These are phyloP conservation scores for Leptothorax acervorum DNA, from an alignment of 2,888 invertebrate species.

Conservation along the genomic window DNA sequence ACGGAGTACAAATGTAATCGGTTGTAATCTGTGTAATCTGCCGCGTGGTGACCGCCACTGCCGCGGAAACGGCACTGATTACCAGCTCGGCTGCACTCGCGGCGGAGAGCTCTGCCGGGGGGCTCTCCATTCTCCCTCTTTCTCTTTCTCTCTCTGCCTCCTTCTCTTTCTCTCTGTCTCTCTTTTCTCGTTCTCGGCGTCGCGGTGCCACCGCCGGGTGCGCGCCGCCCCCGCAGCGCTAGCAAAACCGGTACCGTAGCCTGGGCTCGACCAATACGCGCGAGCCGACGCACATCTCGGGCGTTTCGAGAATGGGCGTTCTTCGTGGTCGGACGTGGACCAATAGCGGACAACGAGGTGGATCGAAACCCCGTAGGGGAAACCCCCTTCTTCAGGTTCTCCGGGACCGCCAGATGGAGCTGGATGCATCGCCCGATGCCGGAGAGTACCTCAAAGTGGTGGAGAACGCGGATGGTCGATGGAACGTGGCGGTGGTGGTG, in stretches of 20 bases:
- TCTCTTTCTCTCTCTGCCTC: constrained; percentile 9
- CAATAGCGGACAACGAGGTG: constrained; percentile 68
- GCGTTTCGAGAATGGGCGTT: constrained; percentile 78
- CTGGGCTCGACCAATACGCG: constrained; percentile 79
- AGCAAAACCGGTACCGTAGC: constrained; percentile 79
- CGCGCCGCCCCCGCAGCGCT: constrained; percentile 82
- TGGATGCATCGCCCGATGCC: constrained; percentile 22
- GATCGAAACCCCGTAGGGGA: constrained; percentile 26
- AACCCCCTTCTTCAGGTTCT: constrained; percentile 36
- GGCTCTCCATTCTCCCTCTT: constrained; percentile 27
- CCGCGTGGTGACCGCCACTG: constrained; percentile 83
- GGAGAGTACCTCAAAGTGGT: constrained; percentile 55
- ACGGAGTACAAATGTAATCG: constrained; percentile 53
- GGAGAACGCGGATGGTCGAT: constrained; percentile 64
- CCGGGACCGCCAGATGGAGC: constrained; percentile 43
- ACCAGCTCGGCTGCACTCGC: constrained; percentile 80
- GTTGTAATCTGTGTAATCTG: constrained; percentile 75
- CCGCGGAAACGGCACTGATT: constrained; percentile 86
- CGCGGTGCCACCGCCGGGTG: constrained; percentile 72
- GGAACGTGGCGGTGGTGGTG: constrained; percentile 37
- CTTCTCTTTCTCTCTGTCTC: constrained; percentile 51
- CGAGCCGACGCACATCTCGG: constrained; percentile 72
- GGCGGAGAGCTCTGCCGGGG: constrained; percentile 76
- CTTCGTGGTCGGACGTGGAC: constrained; percentile 57
- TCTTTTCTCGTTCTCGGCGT: constrained; percentile 69